Conservation (phyloP, 2,888 invertebrate genomes). For the Liposcelis brunnea region DNA sequence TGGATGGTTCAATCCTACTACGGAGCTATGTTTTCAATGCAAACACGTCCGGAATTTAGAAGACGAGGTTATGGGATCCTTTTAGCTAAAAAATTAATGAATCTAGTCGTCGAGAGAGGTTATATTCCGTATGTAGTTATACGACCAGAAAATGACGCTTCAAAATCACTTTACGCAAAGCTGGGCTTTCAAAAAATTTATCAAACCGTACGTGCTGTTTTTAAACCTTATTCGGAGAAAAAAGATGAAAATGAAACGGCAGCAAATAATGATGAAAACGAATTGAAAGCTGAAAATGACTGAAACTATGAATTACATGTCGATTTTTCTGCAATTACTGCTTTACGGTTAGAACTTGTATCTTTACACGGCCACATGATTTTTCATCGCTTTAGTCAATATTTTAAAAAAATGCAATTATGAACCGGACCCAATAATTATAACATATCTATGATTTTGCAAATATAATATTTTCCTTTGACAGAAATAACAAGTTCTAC, state of each 20-base stretch:
- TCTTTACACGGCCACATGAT: too few species aligned
- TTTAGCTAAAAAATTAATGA: slow-evolving; percentile 47
- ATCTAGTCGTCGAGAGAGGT: slow-evolving; percentile 47
- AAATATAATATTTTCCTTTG: too few species aligned
- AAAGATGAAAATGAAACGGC: neutral
- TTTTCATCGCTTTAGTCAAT: too few species aligned
- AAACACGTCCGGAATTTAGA: slow-evolving; percentile 60
- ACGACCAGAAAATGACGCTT: slow-evolving; percentile 72
- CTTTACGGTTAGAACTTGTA: too few species aligned
- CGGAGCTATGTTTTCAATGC: slow-evolving; percentile 86
- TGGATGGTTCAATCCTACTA: slow-evolving; percentile 88
- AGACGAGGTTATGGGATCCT: slow-evolving; percentile 55
- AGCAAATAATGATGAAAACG: neutral
- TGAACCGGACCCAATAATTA: too few species aligned
- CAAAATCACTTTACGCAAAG: slow-evolving; percentile 65
- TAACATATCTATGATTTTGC: too few species aligned
- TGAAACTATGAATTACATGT: too few species aligned
- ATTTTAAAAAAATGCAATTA: too few species aligned
- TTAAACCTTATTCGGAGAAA: slow-evolving; percentile 36
- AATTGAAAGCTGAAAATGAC: too few species aligned
- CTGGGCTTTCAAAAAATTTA: slow-evolving; percentile 65
- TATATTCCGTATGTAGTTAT: slow-evolving; percentile 77
- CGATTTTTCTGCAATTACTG: too few species aligned
- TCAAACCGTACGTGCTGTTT: slow-evolving; percentile 62
- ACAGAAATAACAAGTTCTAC: too few species aligned